Evolutionary conservation across 2,888 invertebrate genomes (phyloP).

Genomic region (Gymnocheta viridis): DNA sequence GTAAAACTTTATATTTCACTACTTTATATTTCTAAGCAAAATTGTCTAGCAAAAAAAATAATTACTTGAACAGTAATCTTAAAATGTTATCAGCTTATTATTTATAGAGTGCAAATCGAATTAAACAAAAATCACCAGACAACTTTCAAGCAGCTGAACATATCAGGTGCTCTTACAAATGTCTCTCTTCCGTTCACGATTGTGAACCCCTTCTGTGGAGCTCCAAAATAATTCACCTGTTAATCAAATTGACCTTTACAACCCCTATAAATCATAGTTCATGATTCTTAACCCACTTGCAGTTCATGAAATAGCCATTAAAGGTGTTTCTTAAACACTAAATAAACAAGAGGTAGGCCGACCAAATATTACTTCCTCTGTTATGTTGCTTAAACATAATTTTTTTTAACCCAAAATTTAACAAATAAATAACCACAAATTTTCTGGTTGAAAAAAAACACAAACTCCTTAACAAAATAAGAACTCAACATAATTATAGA

Average conservation of each 20-base stretch:
- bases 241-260: slow-evolving; percentile 57
- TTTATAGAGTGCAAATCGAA: too few species aligned
- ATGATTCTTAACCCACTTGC: not conserved
- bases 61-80: too few species aligned
- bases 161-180: not conserved
- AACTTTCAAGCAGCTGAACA: slow-evolving; percentile 3
- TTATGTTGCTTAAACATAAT: not conserved
- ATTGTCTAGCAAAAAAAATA: too few species aligned
- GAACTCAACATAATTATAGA: slow-evolving; percentile 63
- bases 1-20: too few species aligned
- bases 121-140: too few species aligned
- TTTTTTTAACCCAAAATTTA: slow-evolving; percentile 29
- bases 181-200: not conserved
- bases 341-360: slow-evolving; percentile 61
- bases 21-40: too few species aligned
- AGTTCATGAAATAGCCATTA: slow-evolving; percentile 5
- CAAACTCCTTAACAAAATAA: slow-evolving; percentile 23
- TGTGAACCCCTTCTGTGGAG: not conserved
- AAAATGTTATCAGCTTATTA: too few species aligned
- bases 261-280: slow-evolving; percentile 62
- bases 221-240: slow-evolving; percentile 29
- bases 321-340: slow-evolving; percentile 66
- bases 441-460: slow-evolving; percentile 38
- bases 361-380: slow-evolving; percentile 20
- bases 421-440: slow-evolving; percentile 63